A percentile compares a stretch with the other conserved stretches of the same genome.
These are phyloP conservation scores for Laterallus jamaicensis DNA, from an alignment of 2,113 vertebrate genomes.

Conservation along the genomic window DNA sequence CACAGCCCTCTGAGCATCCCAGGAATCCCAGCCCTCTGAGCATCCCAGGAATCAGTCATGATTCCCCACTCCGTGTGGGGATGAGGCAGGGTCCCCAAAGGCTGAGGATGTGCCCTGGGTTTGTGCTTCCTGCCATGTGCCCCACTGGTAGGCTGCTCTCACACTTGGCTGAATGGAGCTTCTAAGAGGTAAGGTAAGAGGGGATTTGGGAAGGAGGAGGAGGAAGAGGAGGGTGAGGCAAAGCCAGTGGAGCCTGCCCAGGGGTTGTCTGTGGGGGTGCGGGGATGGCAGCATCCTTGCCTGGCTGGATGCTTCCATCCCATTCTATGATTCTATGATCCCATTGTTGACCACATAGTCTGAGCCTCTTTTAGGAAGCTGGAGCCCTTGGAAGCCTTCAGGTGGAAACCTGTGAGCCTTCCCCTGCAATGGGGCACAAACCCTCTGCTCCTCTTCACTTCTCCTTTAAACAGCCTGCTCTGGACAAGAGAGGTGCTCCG, in stretches of 20 bases:
- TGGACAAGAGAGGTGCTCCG: neutral
- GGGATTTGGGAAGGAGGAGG: neutral
- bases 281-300: neutral
- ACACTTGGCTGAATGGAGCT: rapidly evolving
- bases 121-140: neutral
- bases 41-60: rapidly evolving
- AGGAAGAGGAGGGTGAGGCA: neutral
- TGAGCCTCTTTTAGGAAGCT: neutral
- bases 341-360: rapidly evolving
- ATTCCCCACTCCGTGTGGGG: rapidly evolving
- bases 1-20: no score
- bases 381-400: neutral
- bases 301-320: neutral
- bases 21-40: no score
- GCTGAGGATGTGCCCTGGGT: rapidly evolving
- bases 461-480: neutral
- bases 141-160: rapidly evolving
- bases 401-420: rapidly evolving
- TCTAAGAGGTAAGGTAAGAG: rapidly evolving
- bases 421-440: neutral
- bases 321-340: no score
- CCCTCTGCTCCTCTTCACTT: neutral
- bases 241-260: neutral
- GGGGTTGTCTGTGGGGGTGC: rapidly evolving
- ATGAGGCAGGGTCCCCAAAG: rapidly evolving